Evolutionary conservation across 2,797 vertebrate genomes (phyloP).

Genomic region (Enteromius fasciolatus): DNA sequence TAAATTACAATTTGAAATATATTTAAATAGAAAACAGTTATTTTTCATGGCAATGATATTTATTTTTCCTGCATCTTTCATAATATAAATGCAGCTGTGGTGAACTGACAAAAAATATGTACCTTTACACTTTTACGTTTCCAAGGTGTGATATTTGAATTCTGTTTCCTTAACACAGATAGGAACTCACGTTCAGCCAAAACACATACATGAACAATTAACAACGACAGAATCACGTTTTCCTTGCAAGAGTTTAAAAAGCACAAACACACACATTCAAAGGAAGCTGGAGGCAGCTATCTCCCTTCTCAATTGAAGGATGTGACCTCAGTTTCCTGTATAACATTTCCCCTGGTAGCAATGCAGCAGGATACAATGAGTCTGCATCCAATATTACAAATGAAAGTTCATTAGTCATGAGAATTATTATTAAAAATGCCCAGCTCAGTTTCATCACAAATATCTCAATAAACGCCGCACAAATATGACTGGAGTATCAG

Average conservation of each 20-base stretch:
- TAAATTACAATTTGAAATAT: not conserved
- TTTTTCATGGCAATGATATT: conserved; percentile 2
- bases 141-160: not conserved
- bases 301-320: conserved; percentile 74
- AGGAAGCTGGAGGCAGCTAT: conserved; percentile 54
- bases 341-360: conserved; percentile 49
- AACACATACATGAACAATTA: not conserved
- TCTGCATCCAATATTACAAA: not conserved
- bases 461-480: not conserved
- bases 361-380: conserved; percentile 24
- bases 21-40: not conserved
- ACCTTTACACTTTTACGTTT: not conserved
- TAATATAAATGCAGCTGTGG: not conserved
- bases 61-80: not conserved
- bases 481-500: not conserved
- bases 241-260: conserved; percentile 27
- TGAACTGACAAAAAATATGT: not conserved
- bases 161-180: not conserved
- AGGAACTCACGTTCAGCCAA: not conserved
- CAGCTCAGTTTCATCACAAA: conserved; percentile 1
- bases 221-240: conserved; percentile 45
- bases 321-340: conserved; percentile 74
- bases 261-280: conserved; percentile 32
- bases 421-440: not conserved
- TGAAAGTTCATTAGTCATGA: conserved; percentile 9